Evolutionary conservation across 2,113 vertebrate genomes (phyloP).

Genomic region (Ochotona princeps): DNA sequence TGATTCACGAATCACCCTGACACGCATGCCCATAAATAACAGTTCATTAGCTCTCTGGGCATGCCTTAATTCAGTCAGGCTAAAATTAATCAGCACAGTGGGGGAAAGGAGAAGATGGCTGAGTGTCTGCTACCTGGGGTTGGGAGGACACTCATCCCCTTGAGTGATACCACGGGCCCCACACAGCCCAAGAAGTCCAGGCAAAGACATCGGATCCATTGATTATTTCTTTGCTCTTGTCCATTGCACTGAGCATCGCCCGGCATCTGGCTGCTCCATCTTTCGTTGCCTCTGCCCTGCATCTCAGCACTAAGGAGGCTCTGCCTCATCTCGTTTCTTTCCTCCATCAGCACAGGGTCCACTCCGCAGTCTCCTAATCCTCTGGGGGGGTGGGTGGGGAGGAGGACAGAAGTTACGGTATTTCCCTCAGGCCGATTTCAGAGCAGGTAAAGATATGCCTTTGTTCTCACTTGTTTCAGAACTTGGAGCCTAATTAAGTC

Average conservation of each 20-base stretch:
- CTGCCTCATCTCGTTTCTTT: background rate
- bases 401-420: background rate
- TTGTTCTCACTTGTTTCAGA: accelerated
- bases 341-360: accelerated
- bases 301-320: background rate
- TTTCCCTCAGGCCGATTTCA: background rate
- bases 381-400: too few relatives aligned
- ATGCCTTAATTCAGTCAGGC: background rate
- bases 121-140: background rate
- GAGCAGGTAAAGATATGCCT: background rate
- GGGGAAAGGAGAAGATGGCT: background rate
- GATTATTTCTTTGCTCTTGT: background rate
- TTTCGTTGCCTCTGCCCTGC: accelerated
- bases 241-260: too few relatives aligned
- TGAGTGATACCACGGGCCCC: background rate
- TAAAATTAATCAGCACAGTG: too few relatives aligned
- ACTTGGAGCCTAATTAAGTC: background rate
- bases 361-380: background rate
- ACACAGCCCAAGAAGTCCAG: too few relatives aligned
- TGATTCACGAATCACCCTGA: background rate
- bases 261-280: background rate
- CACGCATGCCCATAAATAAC: background rate
- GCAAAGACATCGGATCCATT: accelerated
- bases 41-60: background rate
- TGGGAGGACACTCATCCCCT: accelerated